Conservation (phyloP, 92 coral and sea anemone genomes). For the Zoanthus gigantus region DNA sequence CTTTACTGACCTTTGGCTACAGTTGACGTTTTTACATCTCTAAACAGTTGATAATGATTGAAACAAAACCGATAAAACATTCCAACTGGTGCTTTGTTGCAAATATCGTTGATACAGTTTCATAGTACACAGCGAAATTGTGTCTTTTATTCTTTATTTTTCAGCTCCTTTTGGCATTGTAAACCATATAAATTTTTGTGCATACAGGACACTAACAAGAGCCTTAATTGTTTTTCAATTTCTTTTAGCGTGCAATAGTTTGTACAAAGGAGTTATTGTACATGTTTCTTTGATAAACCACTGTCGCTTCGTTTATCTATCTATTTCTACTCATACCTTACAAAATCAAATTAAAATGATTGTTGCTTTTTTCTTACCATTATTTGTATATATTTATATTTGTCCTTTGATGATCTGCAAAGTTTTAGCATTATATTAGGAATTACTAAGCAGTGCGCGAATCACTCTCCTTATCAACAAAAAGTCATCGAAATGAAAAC, state of each 20-base stretch:
- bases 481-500: conserved; percentile 26
- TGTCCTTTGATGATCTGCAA: not conserved
- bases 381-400: not conserved
- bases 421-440: not conserved
- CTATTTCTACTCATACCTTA: no score
- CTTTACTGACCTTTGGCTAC: not conserved
- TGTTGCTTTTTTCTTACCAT: no score
- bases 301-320: no score
- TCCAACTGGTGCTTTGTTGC: not conserved
- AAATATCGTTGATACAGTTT: not conserved
- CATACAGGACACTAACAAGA: not conserved
- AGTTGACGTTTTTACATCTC: not conserved
- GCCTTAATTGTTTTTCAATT: no score
- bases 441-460: not conserved
- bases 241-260: no score
- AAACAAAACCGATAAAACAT: not conserved
- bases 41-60: conserved; percentile 8
- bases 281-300: no score
- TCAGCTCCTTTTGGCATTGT: not conserved
- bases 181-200: not conserved
- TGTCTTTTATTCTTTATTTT: no score
- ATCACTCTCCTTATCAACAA: not conserved
- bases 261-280: no score
- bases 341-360: no score
- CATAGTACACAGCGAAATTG: not conserved